Base-by-base conservation (phyloP, 2,888 invertebrate species). In the Seira sanloemensis region DNA sequence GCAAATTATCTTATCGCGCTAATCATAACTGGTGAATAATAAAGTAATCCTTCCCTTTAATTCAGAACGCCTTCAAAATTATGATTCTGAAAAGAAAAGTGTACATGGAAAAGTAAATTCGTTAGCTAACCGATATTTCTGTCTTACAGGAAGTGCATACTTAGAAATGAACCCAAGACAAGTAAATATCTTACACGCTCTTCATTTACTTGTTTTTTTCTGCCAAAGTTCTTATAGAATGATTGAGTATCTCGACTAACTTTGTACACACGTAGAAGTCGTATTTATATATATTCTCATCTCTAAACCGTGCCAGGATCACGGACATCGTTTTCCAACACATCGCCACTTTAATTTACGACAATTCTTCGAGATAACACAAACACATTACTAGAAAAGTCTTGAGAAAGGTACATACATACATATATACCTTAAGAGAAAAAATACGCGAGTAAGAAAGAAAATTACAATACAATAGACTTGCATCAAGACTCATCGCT, bases 391-490 rank as follows among this genome's bases (percentile, higher is more conserved):
- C 58, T 4, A 58, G 37, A 37, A 37, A 37, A 4, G 12, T 12
- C 12, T 37, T 37, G n/a, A n/a, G n/a, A n/a, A n/a, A n/a, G 12
- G 37, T 37, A 12, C 37, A 37, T 9, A 37, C 37, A 37, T 58
- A 2, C 58, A 58, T 58, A 58, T 18, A 37, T 12, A 37, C n/a
- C 58, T 58, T 4, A 58, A 58, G n/a, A 12, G 9, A 7, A 58
- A 58, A 58, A 12, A 37, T 7, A 2, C 74, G 67, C 21, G 7
- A 24, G 23, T 24, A 26, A 54, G 16, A 23, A 78, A 71, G 7
- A n/a, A 82, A 82, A 82, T 82, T 82, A 77, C 26, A 82, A 82
- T 82, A 77, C 82, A 82, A 82, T 77, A 62, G 77, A 62, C 24
- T 58, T 77, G 67, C 23, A 72, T 58, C 24, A 62, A 73, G n/a